Evolutionary conservation across 2,888 invertebrate genomes (phyloP), one percentile per base, ranked within the genome.

Genomic region (Dendrolimus pini): DNA sequence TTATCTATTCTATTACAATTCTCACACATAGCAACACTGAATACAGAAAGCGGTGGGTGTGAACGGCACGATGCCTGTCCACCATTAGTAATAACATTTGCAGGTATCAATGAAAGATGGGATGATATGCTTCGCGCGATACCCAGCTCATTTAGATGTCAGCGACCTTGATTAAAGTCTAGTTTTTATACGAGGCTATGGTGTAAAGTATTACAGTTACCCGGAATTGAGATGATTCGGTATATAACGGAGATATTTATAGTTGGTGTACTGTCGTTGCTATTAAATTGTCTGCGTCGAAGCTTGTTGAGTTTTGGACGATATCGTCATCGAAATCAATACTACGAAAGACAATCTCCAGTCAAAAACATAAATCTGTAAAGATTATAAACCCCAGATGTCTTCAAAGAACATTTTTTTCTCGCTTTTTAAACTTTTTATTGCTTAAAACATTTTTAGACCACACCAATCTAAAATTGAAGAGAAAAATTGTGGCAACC

Each of bases 1-100:
- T 30, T 30, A 30, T 30, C 30, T 30, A 30, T 30, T 30, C 3
- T 30, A 30, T 6, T 30, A 30, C 3, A 30, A 6, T 30, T 30
- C 6, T 30, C 30, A 30, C 30, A 30, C 30, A 47, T 47, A 47
- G 47, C 47, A 47, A 9, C 47, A 47, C 9, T 47, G 9, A 47
- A 47, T 47, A 69, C 66, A 66, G 69, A 69, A 69, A 65, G 71
- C 68, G 70, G 74, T 73, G 78, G 79, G 78, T 77, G 80, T 80
- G 74, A 74, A 74, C 70, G 65, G 71, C 73, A 71, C 74, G 69
- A 60, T 65, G 66, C 65, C 61, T 64, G 69, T 65, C 69, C 70
- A 68, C 67, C 65, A 69, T 72, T 69, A 73, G 70, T 72, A 68
- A 70, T 65, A 74, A 75, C 73, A 76, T 74, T 78, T 74, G 78